Base-by-base conservation (phyloP, 2,888 invertebrate species). In the Pharmacophagus antenor region DNA sequence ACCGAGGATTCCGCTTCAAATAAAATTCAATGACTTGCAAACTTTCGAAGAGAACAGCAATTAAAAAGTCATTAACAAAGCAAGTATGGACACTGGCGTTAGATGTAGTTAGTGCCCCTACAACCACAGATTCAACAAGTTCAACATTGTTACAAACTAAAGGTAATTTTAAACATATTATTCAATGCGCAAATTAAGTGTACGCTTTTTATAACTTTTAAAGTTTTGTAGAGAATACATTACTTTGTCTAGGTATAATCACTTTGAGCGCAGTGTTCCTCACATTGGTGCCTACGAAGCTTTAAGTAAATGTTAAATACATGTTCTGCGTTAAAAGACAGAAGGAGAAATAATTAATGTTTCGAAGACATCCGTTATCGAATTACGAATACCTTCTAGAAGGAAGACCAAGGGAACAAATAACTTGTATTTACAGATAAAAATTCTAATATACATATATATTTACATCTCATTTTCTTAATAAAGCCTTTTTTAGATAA, bases 31-130 rank as follows among this genome's bases (percentile, higher is more conserved):
- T 67, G 66, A 69, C 64, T 67, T 67, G 66, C 63, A 57, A 65
- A 65, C 62, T 62, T 53, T 50, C 71, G 73, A 66, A 77, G 78
- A 74, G 78, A 72, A 79, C 76, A 82, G 85, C 77, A 83, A 86
- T 85, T 83, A 85, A 85, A 82, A 84, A 79, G 75, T 76, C 80
- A 85, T 86, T 85, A 85, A 78, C 82, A 68, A 77, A 72, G 70
- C 74, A 69, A 71, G 73, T 66, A 70, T 63, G 70, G 73, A 74
- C 71, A 70, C 68, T 65, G 67, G 58, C 57, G 62, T 64, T 63
- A 57, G 63, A 65, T 67, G 62, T 63, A 62, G 70, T 61, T 56
- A 42, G 23, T 20, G 44, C 18, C 23, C 46, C 46, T 55, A 10
- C 15, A 44, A 20, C 60, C 55, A 37, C 51, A 55, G 55, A 55